A percentile compares a stretch with the other conserved stretches of the same genome.
phyloP scores from a whole-genome alignment of 2,888 invertebrate genomes.

The Folsomia candida region DNA sequence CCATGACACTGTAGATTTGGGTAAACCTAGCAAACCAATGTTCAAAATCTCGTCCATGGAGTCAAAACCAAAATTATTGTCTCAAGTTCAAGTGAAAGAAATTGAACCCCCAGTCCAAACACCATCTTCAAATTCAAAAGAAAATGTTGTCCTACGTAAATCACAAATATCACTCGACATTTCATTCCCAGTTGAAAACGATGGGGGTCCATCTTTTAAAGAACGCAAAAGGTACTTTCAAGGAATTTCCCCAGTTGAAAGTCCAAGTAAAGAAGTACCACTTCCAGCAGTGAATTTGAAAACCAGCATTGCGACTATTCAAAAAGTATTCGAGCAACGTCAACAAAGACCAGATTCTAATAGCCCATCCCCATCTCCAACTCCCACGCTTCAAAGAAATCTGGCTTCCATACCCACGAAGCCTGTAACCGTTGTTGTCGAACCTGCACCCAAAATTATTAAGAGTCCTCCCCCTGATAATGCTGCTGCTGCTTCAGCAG shows the following conservation, averaged over 20 bases:
- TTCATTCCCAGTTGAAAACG: constrained; percentile 6
- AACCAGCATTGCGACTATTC: constrained; percentile 48
- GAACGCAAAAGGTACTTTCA: constrained; percentile 49
- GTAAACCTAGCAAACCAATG: constrained; percentile 21
- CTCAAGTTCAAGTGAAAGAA: background rate
- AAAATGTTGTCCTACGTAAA: background rate
- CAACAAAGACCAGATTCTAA: constrained; percentile 26
- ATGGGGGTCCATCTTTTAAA: constrained; percentile 15
- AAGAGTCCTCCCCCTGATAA: background rate
- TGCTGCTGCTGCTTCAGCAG: background rate
- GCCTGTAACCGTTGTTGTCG: background rate
- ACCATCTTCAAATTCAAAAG: background rate
- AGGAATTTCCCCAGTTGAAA: constrained; percentile 46
- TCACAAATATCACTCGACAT: background rate
- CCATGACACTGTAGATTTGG: background rate
- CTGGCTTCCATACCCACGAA: background rate
- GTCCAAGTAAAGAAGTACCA: constrained; percentile 44
- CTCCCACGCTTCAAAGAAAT: constrained; percentile 5
- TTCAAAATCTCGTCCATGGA: constrained; percentile 37
- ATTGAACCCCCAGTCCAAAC: background rate
- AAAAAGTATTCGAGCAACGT: constrained; percentile 48
- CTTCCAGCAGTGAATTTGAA: constrained; percentile 48
- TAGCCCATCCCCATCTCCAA: background rate
- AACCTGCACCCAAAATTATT: background rate
- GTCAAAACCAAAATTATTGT: constrained; percentile 17